Base-by-base conservation (phyloP, 2,797 vertebrate species). In the Glyptemys insculpta region DNA sequence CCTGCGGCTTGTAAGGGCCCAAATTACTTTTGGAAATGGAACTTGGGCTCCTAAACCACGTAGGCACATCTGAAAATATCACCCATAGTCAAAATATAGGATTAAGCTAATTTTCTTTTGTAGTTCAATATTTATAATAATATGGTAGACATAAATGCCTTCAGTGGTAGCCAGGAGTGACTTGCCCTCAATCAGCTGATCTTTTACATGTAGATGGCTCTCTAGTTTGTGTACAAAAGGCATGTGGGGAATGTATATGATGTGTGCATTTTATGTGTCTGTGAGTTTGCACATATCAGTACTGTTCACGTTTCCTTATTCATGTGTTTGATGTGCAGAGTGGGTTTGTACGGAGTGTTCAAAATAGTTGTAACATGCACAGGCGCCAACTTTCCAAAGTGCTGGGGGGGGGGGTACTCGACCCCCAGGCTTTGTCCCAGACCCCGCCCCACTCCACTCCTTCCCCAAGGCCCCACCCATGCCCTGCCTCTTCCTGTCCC, bases 211-310 rank as follows among this genome's bases (percentile, higher is more conserved):
- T 12, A 72, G 21, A 72, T 41, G n/a, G 68, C 68, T 25, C 68
- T 72, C 37, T 41, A 72, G 12, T 74, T 76, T 78, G 15, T 89
- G n/a, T 12, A 27, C 29, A 6, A 29, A 27, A 56, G 49, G 84
- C 21, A 41, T 72, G 37, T 41, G 27, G 25, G 85, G 87, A 74
- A 44, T 11, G 47, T 52, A 7, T 65, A 87, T 68, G 21, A 68
- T 5, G 1, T 0, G 0, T 5, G 27, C 14, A 34, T 87, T 86
- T 78, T 54, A 15, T 0, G 0, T 0, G 0, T 81, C 11, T 0
- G 0, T 52, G 76, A 50, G 76, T 92, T 90, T 91, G 49, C 31
- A 59, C 49, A 4, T 4, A 4, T 4, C 19, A 56, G 3, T 68
- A 23, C 68, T 72, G 68, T 72, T 72, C 11, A 72, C 21, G 18